A percentile compares a stretch with the other conserved stretches of the same genome.
phyloP scores from a whole-genome alignment of 2,113 vertebrate species.

The Zootoca vivipara region DNA sequence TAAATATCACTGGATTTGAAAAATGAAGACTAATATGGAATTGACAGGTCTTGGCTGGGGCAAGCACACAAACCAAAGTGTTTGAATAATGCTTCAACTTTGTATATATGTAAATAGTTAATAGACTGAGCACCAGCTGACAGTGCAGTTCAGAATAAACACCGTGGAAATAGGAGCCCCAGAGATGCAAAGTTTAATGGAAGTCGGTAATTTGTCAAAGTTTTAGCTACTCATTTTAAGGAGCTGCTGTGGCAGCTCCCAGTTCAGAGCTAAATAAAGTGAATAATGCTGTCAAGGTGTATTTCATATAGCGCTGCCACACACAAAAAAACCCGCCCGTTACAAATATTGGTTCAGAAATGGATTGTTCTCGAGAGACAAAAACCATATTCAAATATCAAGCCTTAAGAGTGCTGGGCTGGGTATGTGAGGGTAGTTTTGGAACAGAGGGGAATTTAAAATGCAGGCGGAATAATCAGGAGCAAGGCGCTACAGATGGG shows the following conservation, averaged over 20 bases:
- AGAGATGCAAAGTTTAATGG: background rate
- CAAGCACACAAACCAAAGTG: background rate
- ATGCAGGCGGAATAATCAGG: background rate
- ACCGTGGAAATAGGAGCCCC: background rate
- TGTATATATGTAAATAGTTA: background rate
- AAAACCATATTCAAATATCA: background rate
- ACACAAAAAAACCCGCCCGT: no score
- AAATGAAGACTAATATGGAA: slow-evolving; percentile 22
- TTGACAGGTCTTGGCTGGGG: background rate
- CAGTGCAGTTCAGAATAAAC: no score
- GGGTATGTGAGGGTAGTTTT: background rate
- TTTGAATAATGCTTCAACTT: background rate
- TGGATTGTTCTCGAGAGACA: background rate
- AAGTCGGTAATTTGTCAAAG: background rate
- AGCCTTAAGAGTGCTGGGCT: background rate
- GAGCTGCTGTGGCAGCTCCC: background rate
- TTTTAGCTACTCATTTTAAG: background rate
- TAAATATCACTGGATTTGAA: rapidly evolving
- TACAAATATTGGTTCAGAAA: background rate
- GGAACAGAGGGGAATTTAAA: background rate
- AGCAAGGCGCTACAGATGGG: background rate
- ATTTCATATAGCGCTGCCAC: background rate
- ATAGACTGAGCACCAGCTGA: slow-evolving; percentile 9
- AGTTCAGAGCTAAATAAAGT: background rate
- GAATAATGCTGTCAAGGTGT: background rate